phyloP scores from a whole-genome alignment of 2,888 invertebrate genomes.

The Ceriagrion tenellum region DNA sequence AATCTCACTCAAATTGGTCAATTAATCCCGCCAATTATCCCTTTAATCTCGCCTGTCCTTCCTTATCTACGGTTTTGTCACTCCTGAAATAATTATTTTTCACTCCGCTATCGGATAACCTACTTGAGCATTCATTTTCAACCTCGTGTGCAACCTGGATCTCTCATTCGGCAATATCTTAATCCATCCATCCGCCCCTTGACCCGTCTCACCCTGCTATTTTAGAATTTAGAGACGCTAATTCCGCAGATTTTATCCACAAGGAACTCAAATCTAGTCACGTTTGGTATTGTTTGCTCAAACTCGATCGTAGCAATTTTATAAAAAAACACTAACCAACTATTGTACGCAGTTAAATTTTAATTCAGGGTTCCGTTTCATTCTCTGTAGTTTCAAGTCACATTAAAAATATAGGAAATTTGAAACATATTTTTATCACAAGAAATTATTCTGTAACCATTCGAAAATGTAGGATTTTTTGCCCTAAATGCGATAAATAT shows the following conservation, averaged over 20 bases:
- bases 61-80: conserved; percentile 37
- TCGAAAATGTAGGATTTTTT: too few relatives aligned
- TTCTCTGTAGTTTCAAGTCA: too few relatives aligned
- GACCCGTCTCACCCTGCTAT: neutral
- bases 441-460: too few relatives aligned
- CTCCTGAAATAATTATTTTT: conserved; percentile 42
- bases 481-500: too few relatives aligned
- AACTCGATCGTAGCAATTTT: neutral
- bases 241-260: neutral
- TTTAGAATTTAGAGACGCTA: neutral
- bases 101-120: conserved; percentile 25
- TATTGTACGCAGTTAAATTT: too few relatives aligned
- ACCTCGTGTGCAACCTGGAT: neutral
- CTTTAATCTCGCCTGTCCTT: conserved; percentile 37
- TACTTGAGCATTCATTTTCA: conserved; percentile 9
- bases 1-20: conserved; percentile 38
- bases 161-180: neutral
- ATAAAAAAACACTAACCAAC: too few relatives aligned
- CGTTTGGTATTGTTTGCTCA: neutral
- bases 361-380: too few relatives aligned
- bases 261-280: neutral
- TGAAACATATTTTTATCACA: too few relatives aligned
- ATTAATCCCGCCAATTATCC: conserved; percentile 46
- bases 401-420: too few relatives aligned
- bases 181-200: conserved; percentile 12